Conservation (phyloP, 1,140 invertebrate species). For the Drosophila melanica region DNA sequence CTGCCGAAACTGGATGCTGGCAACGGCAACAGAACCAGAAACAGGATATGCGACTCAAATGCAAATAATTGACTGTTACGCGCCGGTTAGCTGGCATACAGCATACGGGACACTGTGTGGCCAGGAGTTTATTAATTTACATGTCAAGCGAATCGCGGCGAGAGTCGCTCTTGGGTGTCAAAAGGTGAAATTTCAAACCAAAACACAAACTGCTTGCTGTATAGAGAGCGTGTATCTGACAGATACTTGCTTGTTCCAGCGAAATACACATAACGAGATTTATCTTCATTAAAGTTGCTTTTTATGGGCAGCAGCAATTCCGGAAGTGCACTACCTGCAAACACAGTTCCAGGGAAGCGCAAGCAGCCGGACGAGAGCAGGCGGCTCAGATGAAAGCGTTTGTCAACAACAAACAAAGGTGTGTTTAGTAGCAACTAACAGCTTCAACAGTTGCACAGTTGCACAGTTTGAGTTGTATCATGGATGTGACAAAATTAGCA, state of each 20-base stretch:
- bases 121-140: constrained; percentile 78
- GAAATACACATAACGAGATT: constrained; percentile 46
- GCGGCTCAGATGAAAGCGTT: constrained; percentile 48
- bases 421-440: constrained; percentile 16
- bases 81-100: constrained; percentile 44
- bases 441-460: constrained; percentile 18
- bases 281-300: constrained; percentile 69
- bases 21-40: constrained; percentile 33
- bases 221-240: constrained; percentile 10
- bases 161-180: constrained; percentile 49
- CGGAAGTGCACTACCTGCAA: constrained; percentile 65
- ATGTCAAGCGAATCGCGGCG: constrained; percentile 54
- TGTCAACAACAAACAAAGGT: constrained; percentile 28
- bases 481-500: constrained; percentile 46
- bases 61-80: constrained; percentile 73
- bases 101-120: constrained; percentile 15
- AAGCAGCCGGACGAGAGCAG: constrained; percentile 7
- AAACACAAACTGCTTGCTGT: constrained; percentile 50
- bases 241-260: constrained; percentile 35
- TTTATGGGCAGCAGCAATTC: constrained; percentile 34
- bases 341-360: constrained; percentile 1
- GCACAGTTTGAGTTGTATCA: constrained; percentile 36
- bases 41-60: constrained; percentile 65
- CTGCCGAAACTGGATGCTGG: constrained; percentile 67
- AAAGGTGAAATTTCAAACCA: constrained; percentile 83